Evolutionary conservation across 1,140 invertebrate genomes (phyloP).

Genomic region (Polyergus mexicanus): DNA sequence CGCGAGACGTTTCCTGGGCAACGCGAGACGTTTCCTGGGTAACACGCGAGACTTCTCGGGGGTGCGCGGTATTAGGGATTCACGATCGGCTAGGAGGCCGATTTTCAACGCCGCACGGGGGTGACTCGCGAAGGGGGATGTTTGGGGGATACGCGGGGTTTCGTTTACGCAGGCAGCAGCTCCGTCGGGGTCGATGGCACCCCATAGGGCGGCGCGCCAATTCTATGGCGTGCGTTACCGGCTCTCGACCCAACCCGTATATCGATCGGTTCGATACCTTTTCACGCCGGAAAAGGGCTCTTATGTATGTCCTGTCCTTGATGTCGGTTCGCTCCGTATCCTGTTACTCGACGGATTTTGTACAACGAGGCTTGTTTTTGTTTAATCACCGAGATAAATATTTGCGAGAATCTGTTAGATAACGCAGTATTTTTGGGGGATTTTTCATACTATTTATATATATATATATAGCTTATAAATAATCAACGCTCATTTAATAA

Average conservation of each 20-base stretch:
- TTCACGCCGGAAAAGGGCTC: slow-evolving; percentile 20
- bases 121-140: slow-evolving; percentile 67
- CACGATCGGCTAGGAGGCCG: slow-evolving; percentile 67
- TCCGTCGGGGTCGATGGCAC: slow-evolving; percentile 46
- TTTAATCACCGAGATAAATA: background rate
- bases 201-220: slow-evolving; percentile 71
- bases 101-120: slow-evolving; percentile 59
- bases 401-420: background rate
- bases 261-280: slow-evolving; percentile 63
- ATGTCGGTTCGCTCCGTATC: background rate
- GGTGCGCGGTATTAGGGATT: slow-evolving; percentile 77
- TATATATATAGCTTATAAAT: background rate
- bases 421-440: too few species aligned
- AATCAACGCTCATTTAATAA: too few species aligned
- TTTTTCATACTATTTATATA: background rate
- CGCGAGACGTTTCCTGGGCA: background rate
- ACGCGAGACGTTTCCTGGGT: slow-evolving; percentile 54
- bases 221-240: slow-evolving; percentile 56
- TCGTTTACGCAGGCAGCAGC: slow-evolving; percentile 51
- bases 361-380: background rate
- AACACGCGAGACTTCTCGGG: slow-evolving; percentile 72
- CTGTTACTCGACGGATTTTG: background rate
- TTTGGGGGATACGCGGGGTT: slow-evolving; percentile 39
- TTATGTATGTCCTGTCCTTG: slow-evolving; percentile 25
- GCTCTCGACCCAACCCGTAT: slow-evolving; percentile 39